phyloP scores from a whole-genome alignment of 1,140 invertebrate genomes.

The Andrena cerasifolii region DNA sequence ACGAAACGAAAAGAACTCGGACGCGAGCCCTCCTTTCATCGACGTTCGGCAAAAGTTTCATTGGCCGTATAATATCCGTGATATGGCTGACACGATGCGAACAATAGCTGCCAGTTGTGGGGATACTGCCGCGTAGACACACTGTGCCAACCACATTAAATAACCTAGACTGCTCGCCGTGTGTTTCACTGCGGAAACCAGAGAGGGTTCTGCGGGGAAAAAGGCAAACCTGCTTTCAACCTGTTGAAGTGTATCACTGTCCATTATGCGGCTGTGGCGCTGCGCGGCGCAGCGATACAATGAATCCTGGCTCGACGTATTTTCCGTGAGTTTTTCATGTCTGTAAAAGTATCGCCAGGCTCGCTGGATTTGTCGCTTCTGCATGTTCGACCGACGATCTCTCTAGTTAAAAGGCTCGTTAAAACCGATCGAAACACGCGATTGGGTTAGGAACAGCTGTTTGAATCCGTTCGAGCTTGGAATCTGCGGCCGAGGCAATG shows the following conservation, averaged over 20 bases:
- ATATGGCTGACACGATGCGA: neutral
- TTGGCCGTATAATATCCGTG: neutral
- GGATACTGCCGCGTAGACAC: neutral
- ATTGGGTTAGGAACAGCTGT: too few species aligned
- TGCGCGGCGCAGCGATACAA: too few species aligned
- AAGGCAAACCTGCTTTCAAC: slow-evolving; percentile 10
- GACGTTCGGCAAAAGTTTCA: slow-evolving; percentile 13
- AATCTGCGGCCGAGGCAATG: too few species aligned
- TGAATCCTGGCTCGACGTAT: slow-evolving; percentile 35
- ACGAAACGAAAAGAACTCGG: neutral
- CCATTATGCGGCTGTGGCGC: slow-evolving; percentile 45
- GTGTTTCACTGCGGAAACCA: slow-evolving; percentile 28
- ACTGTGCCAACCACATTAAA: slow-evolving; percentile 31
- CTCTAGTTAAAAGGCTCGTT: too few species aligned
- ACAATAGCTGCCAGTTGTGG: slow-evolving; percentile 37
- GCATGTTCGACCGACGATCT: slow-evolving; percentile 8
- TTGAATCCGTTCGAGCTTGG: too few species aligned
- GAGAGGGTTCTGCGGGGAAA: too few species aligned
- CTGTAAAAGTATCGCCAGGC: slow-evolving; percentile 16
- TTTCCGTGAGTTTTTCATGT: slow-evolving; percentile 42
- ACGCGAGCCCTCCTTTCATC: neutral
- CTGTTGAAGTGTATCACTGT: slow-evolving; percentile 40
- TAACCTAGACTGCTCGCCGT: slow-evolving; percentile 17
- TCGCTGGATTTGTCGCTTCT: slow-evolving; percentile 22
- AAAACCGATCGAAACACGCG: too few species aligned